Conservation (phyloP, 1,140 invertebrate species). For the Tenebrio molitor region DNA sequence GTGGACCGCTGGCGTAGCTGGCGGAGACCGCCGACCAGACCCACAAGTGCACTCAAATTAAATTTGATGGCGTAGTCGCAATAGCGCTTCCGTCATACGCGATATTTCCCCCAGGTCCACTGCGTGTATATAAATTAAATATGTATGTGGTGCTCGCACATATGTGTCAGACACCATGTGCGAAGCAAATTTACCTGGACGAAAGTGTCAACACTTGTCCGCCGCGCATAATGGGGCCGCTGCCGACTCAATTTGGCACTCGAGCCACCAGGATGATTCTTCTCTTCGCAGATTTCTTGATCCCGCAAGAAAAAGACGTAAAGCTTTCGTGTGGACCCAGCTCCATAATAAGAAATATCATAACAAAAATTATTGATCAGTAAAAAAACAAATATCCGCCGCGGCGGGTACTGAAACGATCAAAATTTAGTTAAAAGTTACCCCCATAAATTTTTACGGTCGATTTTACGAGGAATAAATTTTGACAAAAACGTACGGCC, state of each 20-base stretch:
- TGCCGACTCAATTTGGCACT: too few species aligned
- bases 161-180: constrained; percentile 16
- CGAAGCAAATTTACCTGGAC: constrained; percentile 28
- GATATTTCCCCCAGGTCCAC: constrained; percentile 41
- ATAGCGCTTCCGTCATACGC: constrained; percentile 36
- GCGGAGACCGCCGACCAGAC: constrained; percentile 29
- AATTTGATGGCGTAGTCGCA: constrained; percentile 38
- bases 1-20: constrained; percentile 10
- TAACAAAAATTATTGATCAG: too few species aligned
- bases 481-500: not conserved
- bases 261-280: too few species aligned
- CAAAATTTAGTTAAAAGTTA: constrained; percentile 16
- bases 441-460: constrained; percentile 21
- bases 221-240: not conserved
- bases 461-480: constrained; percentile 20
- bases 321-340: too few species aligned
- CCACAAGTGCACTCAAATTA: constrained; percentile 42
- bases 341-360: too few species aligned
- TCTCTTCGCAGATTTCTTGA: too few species aligned
- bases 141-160: constrained; percentile 21
- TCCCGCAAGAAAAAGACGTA: too few species aligned
- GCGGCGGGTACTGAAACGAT: too few species aligned
- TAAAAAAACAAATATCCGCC: too few species aligned
- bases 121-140: constrained; percentile 43
- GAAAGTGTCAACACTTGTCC: constrained; percentile 9